Conservation (phyloP, 2,888 invertebrate genomes). For the Polydrusus cervinus region DNA sequence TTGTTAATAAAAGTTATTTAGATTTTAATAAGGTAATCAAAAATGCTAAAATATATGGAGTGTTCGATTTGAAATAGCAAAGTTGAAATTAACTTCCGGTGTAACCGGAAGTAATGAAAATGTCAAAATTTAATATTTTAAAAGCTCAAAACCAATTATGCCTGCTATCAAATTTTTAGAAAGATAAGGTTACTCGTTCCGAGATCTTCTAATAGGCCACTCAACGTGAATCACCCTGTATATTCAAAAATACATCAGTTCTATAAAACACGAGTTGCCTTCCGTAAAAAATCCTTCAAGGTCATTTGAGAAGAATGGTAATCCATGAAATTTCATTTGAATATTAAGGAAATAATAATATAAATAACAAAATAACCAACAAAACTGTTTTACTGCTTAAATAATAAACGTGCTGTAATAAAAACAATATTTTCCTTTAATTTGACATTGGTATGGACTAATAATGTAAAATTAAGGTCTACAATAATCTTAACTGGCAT, state of each 20-base stretch:
- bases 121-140: no score
- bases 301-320: slow-evolving; percentile 12
- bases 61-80: no score
- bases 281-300: slow-evolving; percentile 25
- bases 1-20: no score
- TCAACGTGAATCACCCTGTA: no score
- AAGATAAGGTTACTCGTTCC: no score
- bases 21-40: no score
- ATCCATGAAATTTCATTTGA: neutral
- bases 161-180: no score
- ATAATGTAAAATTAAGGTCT: slow-evolving; percentile 5
- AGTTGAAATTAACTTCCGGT: no score
- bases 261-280: slow-evolving; percentile 8
- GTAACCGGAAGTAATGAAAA: no score
- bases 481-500: neutral
- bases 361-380: neutral
- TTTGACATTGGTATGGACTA: slow-evolving; percentile 9
- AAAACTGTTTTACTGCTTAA: neutral
- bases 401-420: neutral
- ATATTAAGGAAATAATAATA: neutral
- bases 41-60: no score
- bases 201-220: no score
- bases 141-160: no score
- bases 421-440: slow-evolving; percentile 17
- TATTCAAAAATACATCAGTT: slow-evolving; percentile 10